Evolutionary conservation across 2,797 vertebrate genomes (phyloP), one percentile per base, ranked within the genome.

Genomic region (Dipus sagitta): DNA sequence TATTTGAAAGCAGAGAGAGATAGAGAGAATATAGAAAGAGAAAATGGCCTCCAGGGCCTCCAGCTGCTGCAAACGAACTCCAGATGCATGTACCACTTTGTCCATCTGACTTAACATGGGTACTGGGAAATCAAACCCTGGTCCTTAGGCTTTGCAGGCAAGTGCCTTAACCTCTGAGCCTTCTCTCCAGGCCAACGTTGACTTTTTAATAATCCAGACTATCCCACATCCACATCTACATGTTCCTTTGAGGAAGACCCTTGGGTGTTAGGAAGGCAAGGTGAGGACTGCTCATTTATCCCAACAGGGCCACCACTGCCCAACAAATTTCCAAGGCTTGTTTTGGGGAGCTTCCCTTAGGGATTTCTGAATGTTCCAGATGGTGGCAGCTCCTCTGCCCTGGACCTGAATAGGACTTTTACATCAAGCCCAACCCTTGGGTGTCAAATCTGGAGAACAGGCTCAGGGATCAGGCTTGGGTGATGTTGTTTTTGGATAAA

Each of bases 401-500:
- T 54, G 89, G 87, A 91, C n/a, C 72, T 74, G 71, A 64, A 68
- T 0, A 92, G 34, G 42, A 32, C 64, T 94, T 92, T 64, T 10
- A 54, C 28, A 72, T 75, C 92, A 65, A 95, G 83, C 78, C 71
- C 86, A 88, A 65, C 58, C 21, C 65, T 60, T 88, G 88, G 92
- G 93, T 95, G 94, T 96, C 95, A 94, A 71, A 86, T 72, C 77
- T 81, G 74, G 86, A 42, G 64, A 94, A 76, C 21, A 58, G 90
- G 70, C 90, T 92, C 77, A 65, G 78, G 42, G 76, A 95, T 62
- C 72, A 52, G 64, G 70, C 52, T 62, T 71, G 21, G 80, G 86
- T 54, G 76, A 92, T 91, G 83, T 30, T 93, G 75, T 21, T 79
- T 72, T 96, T 96, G 94, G 96, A 94, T 58, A 64, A 79, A 93